Conservation (phyloP, 2,888 invertebrate species). For the Lacanobia oleracea region DNA sequence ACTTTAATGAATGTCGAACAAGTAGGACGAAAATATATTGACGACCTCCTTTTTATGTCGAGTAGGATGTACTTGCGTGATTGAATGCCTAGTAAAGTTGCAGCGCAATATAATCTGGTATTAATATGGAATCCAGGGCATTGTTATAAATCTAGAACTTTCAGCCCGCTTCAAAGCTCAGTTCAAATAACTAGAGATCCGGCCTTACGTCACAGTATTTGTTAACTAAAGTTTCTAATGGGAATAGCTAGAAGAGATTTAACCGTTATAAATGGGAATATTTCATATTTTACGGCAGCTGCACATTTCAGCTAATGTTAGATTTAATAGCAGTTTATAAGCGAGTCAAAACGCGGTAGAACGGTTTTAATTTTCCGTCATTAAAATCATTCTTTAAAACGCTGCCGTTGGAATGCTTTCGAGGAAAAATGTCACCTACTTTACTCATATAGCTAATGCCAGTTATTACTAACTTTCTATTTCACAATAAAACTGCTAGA, state of each 20-base stretch:
- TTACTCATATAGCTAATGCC: constrained; percentile 54
- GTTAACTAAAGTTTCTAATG: constrained; percentile 52
- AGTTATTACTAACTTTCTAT: constrained; percentile 70
- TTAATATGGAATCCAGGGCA: constrained; percentile 32
- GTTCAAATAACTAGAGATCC: constrained; percentile 53
- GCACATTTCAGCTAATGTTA: constrained; percentile 60
- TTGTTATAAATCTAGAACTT: constrained; percentile 41
- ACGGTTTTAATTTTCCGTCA: constrained; percentile 57
- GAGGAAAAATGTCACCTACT: constrained; percentile 60
- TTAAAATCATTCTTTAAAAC: constrained; percentile 63
- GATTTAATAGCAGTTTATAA: constrained; percentile 63
- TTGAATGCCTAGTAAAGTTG: constrained; percentile 5
- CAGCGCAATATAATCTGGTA: constrained; percentile 21
- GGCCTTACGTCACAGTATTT: constrained; percentile 49
- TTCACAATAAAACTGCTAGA: constrained; percentile 60
- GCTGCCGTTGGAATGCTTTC: constrained; percentile 64
- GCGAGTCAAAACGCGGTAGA: constrained; percentile 48
- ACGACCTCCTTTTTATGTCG: constrained; percentile 43
- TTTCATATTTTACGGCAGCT: constrained; percentile 57
- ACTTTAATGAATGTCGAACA: constrained; percentile 52
- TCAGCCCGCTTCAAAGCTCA: constrained; percentile 48
- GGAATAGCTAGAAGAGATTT: constrained; percentile 44
- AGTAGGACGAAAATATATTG: constrained; percentile 52
- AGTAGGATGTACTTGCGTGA: constrained; percentile 17
- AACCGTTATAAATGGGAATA: constrained; percentile 54